Percentiles rank a stretch among this genome's conserved stretches.
Evolutionary conservation across 2,888 invertebrate species (phyloP).

Genomic region (Esperia sulphurella): DNA sequence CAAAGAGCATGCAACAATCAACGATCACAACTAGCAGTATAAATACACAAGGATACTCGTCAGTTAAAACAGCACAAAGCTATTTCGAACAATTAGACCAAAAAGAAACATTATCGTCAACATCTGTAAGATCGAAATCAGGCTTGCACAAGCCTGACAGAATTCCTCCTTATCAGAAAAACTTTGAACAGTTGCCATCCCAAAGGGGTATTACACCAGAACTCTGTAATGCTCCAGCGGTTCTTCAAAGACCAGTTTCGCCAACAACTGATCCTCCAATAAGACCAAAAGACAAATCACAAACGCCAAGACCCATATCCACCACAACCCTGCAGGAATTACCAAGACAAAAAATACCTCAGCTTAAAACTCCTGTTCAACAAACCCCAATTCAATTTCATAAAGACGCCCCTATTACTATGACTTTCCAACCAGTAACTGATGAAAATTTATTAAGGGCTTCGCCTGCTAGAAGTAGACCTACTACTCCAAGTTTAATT

Average conservation of each 20-base stretch:
- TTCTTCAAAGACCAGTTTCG: slow-evolving; percentile 61
- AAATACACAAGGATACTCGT: slow-evolving; percentile 48
- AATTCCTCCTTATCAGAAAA: slow-evolving; percentile 83
- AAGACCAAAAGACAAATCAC: slow-evolving; percentile 50
- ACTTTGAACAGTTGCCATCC: slow-evolving; percentile 79
- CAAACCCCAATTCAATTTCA: slow-evolving; percentile 54
- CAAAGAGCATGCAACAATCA: slow-evolving; percentile 41
- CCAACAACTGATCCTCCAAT: slow-evolving; percentile 61
- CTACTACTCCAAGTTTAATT: slow-evolving; percentile 84
- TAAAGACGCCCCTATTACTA: slow-evolving; percentile 75
- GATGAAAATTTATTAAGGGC: slow-evolving; percentile 75
- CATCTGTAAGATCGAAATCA: slow-evolving; percentile 60
- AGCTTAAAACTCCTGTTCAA: slow-evolving; percentile 33
- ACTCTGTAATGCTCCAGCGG: slow-evolving; percentile 58
- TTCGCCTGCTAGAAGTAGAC: slow-evolving; percentile 77
- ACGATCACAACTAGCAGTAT: slow-evolving; percentile 36
- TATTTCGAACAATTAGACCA: slow-evolving; percentile 64
- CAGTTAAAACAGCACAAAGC: slow-evolving; percentile 60
- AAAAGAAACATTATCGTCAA: slow-evolving; percentile 52
- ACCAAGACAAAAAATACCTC: slow-evolving; percentile 28
- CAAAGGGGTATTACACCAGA: slow-evolving; percentile 80
- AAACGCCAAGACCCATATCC: slow-evolving; percentile 34
- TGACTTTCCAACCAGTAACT: slow-evolving; percentile 83
- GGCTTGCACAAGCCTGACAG: slow-evolving; percentile 81
- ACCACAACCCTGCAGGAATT: slow-evolving; percentile 18